phyloP scores from a whole-genome alignment of 2,888 invertebrate genomes.

The Macrophya alboannulata region DNA sequence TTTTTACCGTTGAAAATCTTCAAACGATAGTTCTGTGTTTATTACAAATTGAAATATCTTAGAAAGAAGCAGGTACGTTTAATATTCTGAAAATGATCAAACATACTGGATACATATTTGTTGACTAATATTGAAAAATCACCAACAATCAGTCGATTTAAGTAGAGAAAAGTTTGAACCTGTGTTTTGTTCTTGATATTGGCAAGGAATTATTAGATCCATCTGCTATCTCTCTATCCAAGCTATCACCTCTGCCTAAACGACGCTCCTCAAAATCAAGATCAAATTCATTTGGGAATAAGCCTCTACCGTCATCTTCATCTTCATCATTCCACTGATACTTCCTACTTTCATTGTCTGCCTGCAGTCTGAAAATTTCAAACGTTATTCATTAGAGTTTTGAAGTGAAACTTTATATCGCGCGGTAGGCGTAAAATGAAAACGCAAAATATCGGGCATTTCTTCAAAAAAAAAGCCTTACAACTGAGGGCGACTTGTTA shows the following conservation, averaged over 20 bases:
- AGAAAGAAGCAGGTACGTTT: no score
- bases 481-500: no score
- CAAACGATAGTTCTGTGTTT: no score
- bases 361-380: constrained; percentile 65
- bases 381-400: not conserved
- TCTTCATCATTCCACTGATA: constrained; percentile 69
- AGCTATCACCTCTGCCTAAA: constrained; percentile 68
- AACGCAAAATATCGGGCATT: not conserved
- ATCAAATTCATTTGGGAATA: constrained; percentile 66
- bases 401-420: not conserved
- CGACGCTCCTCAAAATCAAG: constrained; percentile 70
- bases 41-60: no score
- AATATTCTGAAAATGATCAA: not conserved
- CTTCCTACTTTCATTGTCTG: constrained; percentile 67
- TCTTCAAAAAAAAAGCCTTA: no score
- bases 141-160: not conserved
- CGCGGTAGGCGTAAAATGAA: not conserved
- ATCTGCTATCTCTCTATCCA: constrained; percentile 71
- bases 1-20: no score
- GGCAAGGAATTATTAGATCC: constrained; percentile 64
- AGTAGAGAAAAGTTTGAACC: constrained; percentile 52
- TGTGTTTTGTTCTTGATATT: constrained; percentile 58
- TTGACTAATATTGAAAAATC: not conserved
- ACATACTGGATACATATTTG: not conserved
- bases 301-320: constrained; percentile 68